Evolutionary conservation across 2,888 invertebrate species (phyloP).

Genomic region (Unio pictorum): DNA sequence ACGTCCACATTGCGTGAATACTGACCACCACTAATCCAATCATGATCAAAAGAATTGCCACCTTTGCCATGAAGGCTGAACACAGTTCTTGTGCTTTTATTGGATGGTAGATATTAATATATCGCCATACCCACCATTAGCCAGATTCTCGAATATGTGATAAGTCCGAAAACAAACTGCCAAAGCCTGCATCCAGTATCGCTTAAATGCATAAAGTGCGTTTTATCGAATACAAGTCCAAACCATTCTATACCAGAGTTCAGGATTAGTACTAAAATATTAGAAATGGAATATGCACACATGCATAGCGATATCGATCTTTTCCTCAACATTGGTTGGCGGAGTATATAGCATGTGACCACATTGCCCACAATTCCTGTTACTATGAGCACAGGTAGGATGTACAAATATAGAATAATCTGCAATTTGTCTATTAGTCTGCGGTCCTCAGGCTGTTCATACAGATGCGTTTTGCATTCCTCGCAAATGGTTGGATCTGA

Average conservation of each 20-base stretch:
- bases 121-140: constrained; percentile 57
- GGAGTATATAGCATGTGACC: constrained; percentile 35
- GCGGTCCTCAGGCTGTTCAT: too few species aligned
- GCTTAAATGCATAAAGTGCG: constrained; percentile 40
- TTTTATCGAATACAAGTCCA: constrained; percentile 33
- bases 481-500: too few species aligned
- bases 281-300: constrained; percentile 46
- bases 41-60: constrained; percentile 41
- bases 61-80: constrained; percentile 56
- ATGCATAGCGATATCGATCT: constrained; percentile 52
- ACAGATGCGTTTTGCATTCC: too few species aligned
- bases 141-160: constrained; percentile 57
- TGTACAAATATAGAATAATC: constrained; percentile 23
- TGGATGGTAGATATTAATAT: constrained; percentile 46
- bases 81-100: constrained; percentile 45
- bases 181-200: constrained; percentile 57
- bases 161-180: constrained; percentile 50
- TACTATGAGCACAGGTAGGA: constrained; percentile 48
- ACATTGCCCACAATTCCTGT: constrained; percentile 53
- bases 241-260: constrained; percentile 52
- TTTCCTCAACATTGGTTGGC: constrained; percentile 36
- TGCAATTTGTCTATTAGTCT: not conserved
- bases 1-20: constrained; percentile 64
- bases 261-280: constrained; percentile 46
- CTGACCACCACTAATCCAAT: constrained; percentile 51